A percentile compares a stretch with the other conserved stretches of the same genome.
These are phyloP conservation scores for Spisula subtruncata DNA, from an alignment of 2,888 invertebrate genomes.

Conservation along the genomic window DNA sequence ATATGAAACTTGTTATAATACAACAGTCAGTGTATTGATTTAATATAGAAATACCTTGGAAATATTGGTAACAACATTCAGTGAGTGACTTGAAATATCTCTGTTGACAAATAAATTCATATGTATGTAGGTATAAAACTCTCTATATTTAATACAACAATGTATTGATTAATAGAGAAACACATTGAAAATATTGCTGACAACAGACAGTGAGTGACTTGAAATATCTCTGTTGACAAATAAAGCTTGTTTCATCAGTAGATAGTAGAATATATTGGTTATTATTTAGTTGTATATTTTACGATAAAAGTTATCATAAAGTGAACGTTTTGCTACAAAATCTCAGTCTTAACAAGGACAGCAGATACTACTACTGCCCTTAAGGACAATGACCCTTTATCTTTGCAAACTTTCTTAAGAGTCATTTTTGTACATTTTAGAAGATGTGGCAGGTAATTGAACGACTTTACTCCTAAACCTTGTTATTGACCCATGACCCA, in stretches of 20 bases:
- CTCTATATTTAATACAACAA: slow-evolving; percentile 26
- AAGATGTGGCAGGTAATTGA: too few relatives aligned
- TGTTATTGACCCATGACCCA: too few relatives aligned
- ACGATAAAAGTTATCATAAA: too few relatives aligned
- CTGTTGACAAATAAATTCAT: neutral
- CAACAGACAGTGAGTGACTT: neutral
- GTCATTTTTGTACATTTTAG: too few relatives aligned
- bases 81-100: slow-evolving; percentile 23
- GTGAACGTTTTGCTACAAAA: too few relatives aligned
- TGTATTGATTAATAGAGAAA: slow-evolving; percentile 43
- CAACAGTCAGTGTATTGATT: slow-evolving; percentile 43
- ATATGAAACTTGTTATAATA: too few relatives aligned
- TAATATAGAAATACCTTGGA: slow-evolving; percentile 28
- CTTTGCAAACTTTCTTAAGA: too few relatives aligned
- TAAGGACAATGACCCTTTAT: too few relatives aligned
- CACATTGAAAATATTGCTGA: slow-evolving; percentile 36
- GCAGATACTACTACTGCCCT: too few relatives aligned
- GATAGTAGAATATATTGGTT: neutral
- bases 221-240: slow-evolving; percentile 23
- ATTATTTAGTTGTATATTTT: neutral
- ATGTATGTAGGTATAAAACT: slow-evolving; percentile 21
- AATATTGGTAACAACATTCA: slow-evolving; percentile 15
- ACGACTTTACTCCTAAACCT: too few relatives aligned
- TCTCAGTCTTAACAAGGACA: too few relatives aligned
- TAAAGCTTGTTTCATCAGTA: neutral